Conservation (phyloP, 2,888 invertebrate genomes). For the Gymnosoma rotundatum region DNA sequence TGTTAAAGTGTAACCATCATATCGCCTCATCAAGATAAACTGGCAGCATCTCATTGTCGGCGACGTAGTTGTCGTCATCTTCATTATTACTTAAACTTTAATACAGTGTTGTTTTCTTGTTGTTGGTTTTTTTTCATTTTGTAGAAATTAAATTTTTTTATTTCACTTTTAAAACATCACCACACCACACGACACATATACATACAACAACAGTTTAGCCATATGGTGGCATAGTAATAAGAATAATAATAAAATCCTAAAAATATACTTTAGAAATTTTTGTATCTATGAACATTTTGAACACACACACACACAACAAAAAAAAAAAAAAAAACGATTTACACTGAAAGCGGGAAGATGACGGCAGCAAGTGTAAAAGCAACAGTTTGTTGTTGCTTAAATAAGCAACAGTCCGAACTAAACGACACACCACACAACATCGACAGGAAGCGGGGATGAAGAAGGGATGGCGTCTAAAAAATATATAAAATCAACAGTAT, state of each 20-base stretch:
- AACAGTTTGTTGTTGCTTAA: slow-evolving; percentile 65
- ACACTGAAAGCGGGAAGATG: neutral
- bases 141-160: neutral
- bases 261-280: slow-evolving; percentile 73
- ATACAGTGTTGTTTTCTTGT: slow-evolving; percentile 17
- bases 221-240: slow-evolving; percentile 79
- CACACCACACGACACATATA: neutral
- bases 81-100: slow-evolving; percentile 54
- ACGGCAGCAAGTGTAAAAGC: slow-evolving; percentile 27
- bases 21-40: slow-evolving; percentile 32
- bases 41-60: slow-evolving; percentile 32
- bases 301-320: too few species aligned
- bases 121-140: neutral
- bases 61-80: slow-evolving; percentile 29
- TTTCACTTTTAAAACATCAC: slow-evolving; percentile 8
- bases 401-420: slow-evolving; percentile 58
- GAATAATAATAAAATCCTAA: slow-evolving; percentile 80
- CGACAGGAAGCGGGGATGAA: neutral
- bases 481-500: neutral
- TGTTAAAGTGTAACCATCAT: slow-evolving; percentile 31
- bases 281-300: slow-evolving; percentile 26
- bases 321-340: too few species aligned
- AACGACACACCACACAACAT: slow-evolving; percentile 13
- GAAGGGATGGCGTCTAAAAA: slow-evolving; percentile 56
- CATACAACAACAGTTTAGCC: slow-evolving; percentile 71